Conservation (phyloP, 2,888 invertebrate genomes). For the Euspilapteryx auroguttella region DNA sequence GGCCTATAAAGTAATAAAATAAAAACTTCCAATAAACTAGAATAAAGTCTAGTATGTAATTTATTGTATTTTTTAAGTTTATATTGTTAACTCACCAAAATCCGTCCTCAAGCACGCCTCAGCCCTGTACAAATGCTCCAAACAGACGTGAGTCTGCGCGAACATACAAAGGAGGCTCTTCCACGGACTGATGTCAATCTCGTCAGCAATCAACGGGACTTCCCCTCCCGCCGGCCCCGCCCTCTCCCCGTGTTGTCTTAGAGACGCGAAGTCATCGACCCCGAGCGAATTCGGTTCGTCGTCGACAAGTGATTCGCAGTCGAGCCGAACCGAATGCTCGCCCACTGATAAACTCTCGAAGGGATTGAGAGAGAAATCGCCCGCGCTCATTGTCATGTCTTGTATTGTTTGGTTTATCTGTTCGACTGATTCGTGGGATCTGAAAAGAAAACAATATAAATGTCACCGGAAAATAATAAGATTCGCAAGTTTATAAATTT, state of each 20-base stretch:
- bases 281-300: conserved; percentile 41
- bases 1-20: too few relatives aligned
- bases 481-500: too few relatives aligned
- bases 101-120: conserved; percentile 37
- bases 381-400: conserved; percentile 50
- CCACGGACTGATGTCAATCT: conserved; percentile 52
- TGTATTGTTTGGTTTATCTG: conserved; percentile 55
- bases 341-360: conserved; percentile 33
- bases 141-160: conserved; percentile 46
- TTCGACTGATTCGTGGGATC: conserved; percentile 41
- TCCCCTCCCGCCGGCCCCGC: conserved; percentile 17
- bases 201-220: conserved; percentile 45
- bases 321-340: conserved; percentile 41
- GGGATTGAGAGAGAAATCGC: conserved; percentile 44
- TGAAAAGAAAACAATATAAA: too few relatives aligned
- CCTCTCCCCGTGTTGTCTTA: conserved; percentile 53
- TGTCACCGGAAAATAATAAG: too few relatives aligned
- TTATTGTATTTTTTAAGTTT: too few relatives aligned
- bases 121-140: conserved; percentile 44
- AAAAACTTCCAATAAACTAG: too few relatives aligned
- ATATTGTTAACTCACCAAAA: conserved; percentile 45
- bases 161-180: conserved; percentile 46
- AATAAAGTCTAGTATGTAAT: too few relatives aligned
- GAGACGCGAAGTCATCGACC: conserved; percentile 45
- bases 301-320: conserved; percentile 37